Evolutionary conservation across 2,113 vertebrate genomes (phyloP).

Genomic region (Mobula birostris): DNA sequence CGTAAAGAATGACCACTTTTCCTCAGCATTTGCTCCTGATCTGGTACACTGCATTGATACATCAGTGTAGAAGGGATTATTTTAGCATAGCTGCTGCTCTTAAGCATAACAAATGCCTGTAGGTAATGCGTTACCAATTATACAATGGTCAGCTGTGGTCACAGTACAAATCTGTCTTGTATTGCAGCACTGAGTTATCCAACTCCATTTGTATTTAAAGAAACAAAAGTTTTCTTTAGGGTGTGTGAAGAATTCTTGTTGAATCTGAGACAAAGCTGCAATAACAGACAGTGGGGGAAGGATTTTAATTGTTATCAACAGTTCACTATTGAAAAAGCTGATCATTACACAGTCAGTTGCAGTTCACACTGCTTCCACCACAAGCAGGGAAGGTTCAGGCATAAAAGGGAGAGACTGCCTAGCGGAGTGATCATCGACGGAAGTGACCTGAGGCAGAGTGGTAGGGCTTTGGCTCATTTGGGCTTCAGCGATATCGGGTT

Average conservation of each 20-base stretch:
- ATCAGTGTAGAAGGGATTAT: not conserved
- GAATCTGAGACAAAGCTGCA: too few species aligned
- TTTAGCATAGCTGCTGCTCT: not conserved
- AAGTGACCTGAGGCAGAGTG: too few species aligned
- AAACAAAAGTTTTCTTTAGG: not conserved
- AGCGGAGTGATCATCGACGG: too few species aligned
- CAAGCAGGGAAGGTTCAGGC: not conserved
- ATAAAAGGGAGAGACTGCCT: too few species aligned
- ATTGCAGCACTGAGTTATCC: not conserved
- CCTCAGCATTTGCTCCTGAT: not conserved
- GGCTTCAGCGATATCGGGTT: too few species aligned
- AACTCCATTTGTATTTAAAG: not conserved
- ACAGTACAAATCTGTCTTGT: not conserved
- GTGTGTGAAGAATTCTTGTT: not conserved
- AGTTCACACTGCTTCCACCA: not conserved
- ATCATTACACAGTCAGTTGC: not conserved
- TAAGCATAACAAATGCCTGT: not conserved
- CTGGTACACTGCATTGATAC: not conserved
- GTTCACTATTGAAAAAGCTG: too few species aligned
- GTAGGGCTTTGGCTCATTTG: too few species aligned
- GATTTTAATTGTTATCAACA: too few species aligned
- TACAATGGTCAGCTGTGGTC: not conserved
- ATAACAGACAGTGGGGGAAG: too few species aligned
- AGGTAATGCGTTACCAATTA: not conserved
- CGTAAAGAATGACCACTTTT: slow-evolving; percentile 46